phyloP scores from a whole-genome alignment of 2,888 invertebrate species.

The Drosophila atripex region DNA sequence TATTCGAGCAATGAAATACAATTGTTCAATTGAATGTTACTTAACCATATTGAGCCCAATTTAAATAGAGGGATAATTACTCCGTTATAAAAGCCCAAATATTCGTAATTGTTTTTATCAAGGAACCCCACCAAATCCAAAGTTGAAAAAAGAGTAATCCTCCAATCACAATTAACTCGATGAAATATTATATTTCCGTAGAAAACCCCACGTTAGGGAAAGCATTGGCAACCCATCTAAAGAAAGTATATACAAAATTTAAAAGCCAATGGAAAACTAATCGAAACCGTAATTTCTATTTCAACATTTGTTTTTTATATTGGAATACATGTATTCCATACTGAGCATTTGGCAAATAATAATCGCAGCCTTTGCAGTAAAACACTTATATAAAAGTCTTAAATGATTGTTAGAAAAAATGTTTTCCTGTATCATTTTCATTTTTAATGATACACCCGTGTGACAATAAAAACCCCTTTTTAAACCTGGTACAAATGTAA shows the following conservation, averaged over 20 bases:
- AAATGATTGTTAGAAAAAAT: background rate
- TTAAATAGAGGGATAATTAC: background rate
- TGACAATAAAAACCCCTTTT: background rate
- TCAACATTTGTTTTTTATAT: background rate
- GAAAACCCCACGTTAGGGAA: background rate
- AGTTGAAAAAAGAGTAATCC: background rate
- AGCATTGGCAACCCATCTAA: background rate
- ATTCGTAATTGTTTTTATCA: background rate
- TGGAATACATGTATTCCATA: background rate
- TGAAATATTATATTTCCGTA: background rate
- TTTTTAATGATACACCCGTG: background rate
- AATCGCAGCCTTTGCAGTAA: background rate
- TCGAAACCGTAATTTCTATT: background rate
- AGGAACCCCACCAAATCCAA: constrained; percentile 12
- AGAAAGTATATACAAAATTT: background rate
- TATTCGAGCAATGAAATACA: constrained; percentile 73
- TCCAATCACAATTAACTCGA: background rate
- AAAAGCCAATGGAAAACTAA: background rate
- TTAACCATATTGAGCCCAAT: constrained; percentile 20
- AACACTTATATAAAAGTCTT: background rate
- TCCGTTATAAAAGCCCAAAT: constrained; percentile 11
- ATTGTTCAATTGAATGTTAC: constrained; percentile 67
- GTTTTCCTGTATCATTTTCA: background rate
- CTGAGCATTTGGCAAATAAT: background rate
- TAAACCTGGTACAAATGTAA: background rate